A percentile compares a stretch with the other conserved stretches of the same genome.
phyloP scores from a whole-genome alignment of 1,140 invertebrate species.

The Ceratina australensis region DNA sequence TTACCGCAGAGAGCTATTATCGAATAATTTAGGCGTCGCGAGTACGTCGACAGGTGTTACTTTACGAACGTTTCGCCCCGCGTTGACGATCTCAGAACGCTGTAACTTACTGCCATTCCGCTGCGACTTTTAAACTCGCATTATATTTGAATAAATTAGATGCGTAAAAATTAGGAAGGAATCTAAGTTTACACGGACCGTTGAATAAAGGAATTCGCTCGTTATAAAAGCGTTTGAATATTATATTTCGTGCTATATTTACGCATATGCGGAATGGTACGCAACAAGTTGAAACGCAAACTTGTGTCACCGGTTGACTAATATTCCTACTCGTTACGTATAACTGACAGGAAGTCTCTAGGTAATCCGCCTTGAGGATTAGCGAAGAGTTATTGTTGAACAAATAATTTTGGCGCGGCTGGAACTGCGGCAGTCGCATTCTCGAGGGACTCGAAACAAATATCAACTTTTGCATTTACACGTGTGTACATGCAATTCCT shows the following conservation, averaged over 20 bases:
- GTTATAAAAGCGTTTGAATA: not conserved
- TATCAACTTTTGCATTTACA: not conserved
- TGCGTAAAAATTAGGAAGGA: too few relatives aligned
- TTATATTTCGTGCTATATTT: conserved; percentile 36
- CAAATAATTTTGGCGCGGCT: conserved; percentile 39
- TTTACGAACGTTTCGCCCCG: not conserved
- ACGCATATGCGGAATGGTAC: conserved; percentile 1
- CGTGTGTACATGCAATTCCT: not conserved
- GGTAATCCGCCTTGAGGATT: conserved; percentile 45
- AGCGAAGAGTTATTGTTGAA: conserved; percentile 45
- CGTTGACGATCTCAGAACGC: conserved; percentile 21
- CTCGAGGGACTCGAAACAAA: not conserved
- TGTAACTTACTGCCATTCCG: conserved; percentile 2
- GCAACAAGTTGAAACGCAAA: conserved; percentile 18
- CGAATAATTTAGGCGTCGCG: conserved; percentile 49
- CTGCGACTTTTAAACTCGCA: not conserved
- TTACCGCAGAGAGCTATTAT: conserved; percentile 43
- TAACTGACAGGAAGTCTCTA: conserved; percentile 45
- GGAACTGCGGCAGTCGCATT: conserved; percentile 17
- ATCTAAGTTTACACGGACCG: too few relatives aligned
- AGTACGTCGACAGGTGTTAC: conserved; percentile 28
- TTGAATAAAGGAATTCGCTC: not conserved
- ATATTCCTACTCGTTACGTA: conserved; percentile 46
- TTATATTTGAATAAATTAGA: not conserved
- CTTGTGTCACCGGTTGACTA: conserved; percentile 42